Evolutionary conservation across 2,797 vertebrate genomes (phyloP), one percentile per base, ranked within the genome.

Genomic region (Enteromius unitaeniatus): DNA sequence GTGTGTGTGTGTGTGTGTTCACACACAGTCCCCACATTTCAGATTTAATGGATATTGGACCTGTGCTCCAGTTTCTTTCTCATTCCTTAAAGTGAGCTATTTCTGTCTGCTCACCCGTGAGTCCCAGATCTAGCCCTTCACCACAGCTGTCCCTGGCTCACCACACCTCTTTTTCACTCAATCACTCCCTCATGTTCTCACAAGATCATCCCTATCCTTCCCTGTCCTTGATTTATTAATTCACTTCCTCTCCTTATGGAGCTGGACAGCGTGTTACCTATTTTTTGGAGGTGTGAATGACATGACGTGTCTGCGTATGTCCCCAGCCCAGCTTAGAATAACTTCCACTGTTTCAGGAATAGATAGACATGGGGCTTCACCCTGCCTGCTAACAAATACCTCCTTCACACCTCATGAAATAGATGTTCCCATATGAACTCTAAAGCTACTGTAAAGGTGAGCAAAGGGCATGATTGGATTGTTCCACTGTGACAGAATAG

Each of bases 71-170:
- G 69, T 78, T 83, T 83, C 58, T 79, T 42, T 84, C 58, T 45
- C 47, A 47, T 84, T 80, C 34, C 60, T 79, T 65, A 79, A 79
- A 79, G 55, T 37, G 11, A 67, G 23, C 77, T 79, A 55, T 79
- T 79, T 74, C n/a, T 74, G 77, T 83, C 74, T 69, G 19, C 49
- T 78, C 49, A 77, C 70, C 45, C 60, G n/a, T 10, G 68, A 81
- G 53, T 47, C 53, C 53, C 53, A 73, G 49, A 81, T 81, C 68
- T 10, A 69, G 45, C 53, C 76, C 53, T 49, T 83, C 90, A 90
- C 89, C 88, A 79, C 85, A 37, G 88, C 92, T 94, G 92, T 94
- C 92, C 93, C 87, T 85, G 89, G 92, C 89, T 85, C 81, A 87
- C 83, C 69, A 89, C 91, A 87, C 87, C 88, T 92, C 84, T 89